These are phyloP conservation scores for Daboia siamensis DNA, from an alignment of 2,113 vertebrate genomes.

Conservation along the genomic window DNA sequence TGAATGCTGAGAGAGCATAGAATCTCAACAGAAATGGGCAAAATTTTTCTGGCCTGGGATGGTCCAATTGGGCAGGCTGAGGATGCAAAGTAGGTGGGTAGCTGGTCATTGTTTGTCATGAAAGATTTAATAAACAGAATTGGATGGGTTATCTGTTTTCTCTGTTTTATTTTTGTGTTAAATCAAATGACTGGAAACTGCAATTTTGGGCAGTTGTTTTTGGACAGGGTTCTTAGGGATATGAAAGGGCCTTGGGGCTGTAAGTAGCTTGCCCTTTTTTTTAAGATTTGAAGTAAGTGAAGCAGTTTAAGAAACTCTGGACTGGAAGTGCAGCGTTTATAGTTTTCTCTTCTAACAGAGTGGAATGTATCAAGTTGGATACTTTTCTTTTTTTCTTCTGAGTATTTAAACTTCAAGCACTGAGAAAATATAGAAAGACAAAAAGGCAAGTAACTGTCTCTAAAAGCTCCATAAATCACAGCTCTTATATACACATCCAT, in stretches of 20 bases:
- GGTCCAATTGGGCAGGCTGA: neutral
- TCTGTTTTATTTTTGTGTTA: neutral
- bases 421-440: neutral
- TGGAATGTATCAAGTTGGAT: neutral
- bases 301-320: neutral
- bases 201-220: neutral
- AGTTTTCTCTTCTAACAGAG: neutral
- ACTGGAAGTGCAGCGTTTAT: neutral
- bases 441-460: neutral
- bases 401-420: neutral
- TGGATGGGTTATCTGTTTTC: neutral
- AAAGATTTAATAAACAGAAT: neutral
- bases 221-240: neutral
- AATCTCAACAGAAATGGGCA: neutral
- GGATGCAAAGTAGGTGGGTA: neutral
- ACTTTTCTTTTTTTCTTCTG: neutral
- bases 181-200: neutral
- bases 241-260: neutral
- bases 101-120: neutral
- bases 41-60: neutral
- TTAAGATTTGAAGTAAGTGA: neutral
- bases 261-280: neutral
- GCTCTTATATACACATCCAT: neutral
- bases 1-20: neutral
- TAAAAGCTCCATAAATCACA: neutral